Conservation (phyloP, 1,140 invertebrate genomes). For the Bombyx mandarina region DNA sequence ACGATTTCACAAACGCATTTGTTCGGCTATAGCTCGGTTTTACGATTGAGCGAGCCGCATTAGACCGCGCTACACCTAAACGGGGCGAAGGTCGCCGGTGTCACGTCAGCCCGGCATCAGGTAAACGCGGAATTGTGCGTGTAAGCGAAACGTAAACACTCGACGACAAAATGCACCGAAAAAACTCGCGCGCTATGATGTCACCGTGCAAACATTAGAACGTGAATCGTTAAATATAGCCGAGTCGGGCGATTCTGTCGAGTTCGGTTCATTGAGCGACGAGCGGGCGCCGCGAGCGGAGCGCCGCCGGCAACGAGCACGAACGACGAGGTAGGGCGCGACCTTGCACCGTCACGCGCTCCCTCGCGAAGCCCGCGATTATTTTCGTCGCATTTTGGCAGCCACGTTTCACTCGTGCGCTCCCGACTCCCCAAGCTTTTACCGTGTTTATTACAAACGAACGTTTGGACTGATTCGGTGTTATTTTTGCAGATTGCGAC, state of each 20-base stretch:
- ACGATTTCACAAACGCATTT: no score
- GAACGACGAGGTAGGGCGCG: slow-evolving; percentile 54
- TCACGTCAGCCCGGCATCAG: slow-evolving; percentile 33
- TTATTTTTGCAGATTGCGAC: slow-evolving; percentile 65
- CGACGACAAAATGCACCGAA: slow-evolving; percentile 42
- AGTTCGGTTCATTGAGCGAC: slow-evolving; percentile 63
- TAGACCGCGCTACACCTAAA: slow-evolving; percentile 4
- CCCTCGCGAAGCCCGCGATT: slow-evolving; percentile 49
- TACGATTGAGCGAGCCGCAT: slow-evolving; percentile 4
- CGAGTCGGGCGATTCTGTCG: slow-evolving; percentile 41
- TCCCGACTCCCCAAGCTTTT: slow-evolving; percentile 23
- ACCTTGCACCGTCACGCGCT: slow-evolving; percentile 55
- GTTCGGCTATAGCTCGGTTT: no score
- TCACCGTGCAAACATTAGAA: slow-evolving; percentile 59
- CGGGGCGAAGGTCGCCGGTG: slow-evolving; percentile 33
- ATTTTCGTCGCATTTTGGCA: slow-evolving; percentile 67
- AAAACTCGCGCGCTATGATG: slow-evolving; percentile 54
- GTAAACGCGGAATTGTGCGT: slow-evolving; percentile 24
- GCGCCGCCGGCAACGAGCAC: slow-evolving; percentile 59
- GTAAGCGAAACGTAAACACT: slow-evolving; percentile 61
- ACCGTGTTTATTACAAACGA: slow-evolving; percentile 20
- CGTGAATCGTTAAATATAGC: slow-evolving; percentile 59
- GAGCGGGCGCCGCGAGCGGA: slow-evolving; percentile 59
- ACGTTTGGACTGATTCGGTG: slow-evolving; percentile 26
- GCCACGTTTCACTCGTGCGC: slow-evolving; percentile 30